Conservation (phyloP, 2,113 vertebrate genomes). For the Apaloderma vittatum region DNA sequence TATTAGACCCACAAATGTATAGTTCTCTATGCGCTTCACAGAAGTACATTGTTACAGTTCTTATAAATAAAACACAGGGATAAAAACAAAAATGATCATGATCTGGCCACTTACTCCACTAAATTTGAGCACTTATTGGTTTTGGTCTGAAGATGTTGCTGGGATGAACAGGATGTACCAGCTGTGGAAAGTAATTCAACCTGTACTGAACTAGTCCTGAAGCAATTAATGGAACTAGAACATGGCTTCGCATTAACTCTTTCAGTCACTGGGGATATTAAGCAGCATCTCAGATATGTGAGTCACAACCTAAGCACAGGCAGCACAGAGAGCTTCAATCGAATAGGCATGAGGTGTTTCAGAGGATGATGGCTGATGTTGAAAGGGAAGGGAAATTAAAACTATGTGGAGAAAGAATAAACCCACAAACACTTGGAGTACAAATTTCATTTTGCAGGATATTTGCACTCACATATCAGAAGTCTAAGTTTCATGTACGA, state of each 20-base stretch:
- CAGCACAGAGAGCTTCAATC: background rate
- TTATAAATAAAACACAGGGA: conserved; percentile 24
- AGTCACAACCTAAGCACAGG: background rate
- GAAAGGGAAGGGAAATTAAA: background rate
- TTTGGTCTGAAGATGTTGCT: background rate
- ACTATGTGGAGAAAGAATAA: background rate
- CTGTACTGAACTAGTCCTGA: background rate
- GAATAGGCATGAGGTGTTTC: background rate
- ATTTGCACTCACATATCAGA: background rate
- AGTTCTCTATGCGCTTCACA: conserved; percentile 29
- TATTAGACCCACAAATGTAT: conserved; percentile 5
- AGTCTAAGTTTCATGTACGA: background rate
- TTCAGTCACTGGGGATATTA: background rate
- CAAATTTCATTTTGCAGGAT: background rate
- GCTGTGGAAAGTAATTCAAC: background rate
- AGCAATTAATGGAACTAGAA: background rate
- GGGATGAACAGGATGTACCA: background rate
- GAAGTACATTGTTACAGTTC: background rate
- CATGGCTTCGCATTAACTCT: background rate
- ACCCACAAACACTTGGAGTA: background rate
- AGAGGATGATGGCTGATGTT: background rate
- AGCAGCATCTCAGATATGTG: rapidly evolving
- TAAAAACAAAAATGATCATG: background rate
- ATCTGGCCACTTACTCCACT: background rate
- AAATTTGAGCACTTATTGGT: background rate